These are phyloP conservation scores for Sarcophaga variegata DNA, from an alignment of 2,888 invertebrate species.

Conservation along the genomic window DNA sequence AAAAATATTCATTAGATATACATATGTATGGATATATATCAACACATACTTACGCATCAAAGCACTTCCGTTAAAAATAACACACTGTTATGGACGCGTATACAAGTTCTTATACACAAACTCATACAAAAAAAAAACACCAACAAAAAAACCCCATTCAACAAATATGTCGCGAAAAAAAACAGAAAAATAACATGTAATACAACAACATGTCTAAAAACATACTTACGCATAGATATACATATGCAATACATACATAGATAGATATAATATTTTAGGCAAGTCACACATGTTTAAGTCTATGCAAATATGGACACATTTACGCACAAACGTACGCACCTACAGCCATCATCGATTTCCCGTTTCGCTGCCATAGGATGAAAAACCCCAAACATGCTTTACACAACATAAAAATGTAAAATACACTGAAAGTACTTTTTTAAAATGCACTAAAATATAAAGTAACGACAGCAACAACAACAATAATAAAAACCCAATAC, in stretches of 20 bases:
- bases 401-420: constrained; percentile 23
- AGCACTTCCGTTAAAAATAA: constrained; percentile 53
- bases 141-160: constrained; percentile 35
- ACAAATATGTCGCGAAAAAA: constrained; percentile 49
- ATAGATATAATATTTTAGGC: constrained; percentile 8
- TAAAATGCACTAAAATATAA: constrained; percentile 15
- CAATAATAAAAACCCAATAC: not conserved
- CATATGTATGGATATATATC: constrained; percentile 7
- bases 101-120: not conserved
- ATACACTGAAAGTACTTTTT: constrained; percentile 28
- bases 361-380: not conserved
- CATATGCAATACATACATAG: not conserved
- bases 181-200: constrained; percentile 26
- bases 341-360: not conserved
- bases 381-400: not conserved
- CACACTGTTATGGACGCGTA: constrained; percentile 19
- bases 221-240: not conserved
- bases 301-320: not conserved
- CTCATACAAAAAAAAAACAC: constrained; percentile 11
- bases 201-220: constrained; percentile 29
- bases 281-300: constrained; percentile 12
- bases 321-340: not conserved
- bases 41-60: constrained; percentile 64
- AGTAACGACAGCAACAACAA: not conserved
- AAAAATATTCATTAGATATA: not conserved